Evolutionary conservation across 2,888 invertebrate genomes (phyloP).

Genomic region (Cheilosia grossa): DNA sequence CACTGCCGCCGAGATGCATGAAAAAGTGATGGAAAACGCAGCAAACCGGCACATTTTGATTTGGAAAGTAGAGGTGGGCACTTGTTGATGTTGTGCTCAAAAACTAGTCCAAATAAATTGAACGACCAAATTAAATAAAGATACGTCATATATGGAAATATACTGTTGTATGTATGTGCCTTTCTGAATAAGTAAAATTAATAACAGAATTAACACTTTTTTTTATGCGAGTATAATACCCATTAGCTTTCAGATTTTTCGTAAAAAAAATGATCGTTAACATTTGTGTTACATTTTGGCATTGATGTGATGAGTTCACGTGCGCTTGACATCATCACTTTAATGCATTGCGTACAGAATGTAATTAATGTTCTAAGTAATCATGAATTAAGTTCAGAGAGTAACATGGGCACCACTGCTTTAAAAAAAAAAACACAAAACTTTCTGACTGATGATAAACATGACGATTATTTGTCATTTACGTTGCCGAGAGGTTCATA

Average conservation of each 20-base stretch:
- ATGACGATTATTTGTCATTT: constrained; percentile 22
- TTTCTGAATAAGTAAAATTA: neutral
- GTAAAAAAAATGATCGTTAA: neutral
- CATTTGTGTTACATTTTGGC: constrained; percentile 53
- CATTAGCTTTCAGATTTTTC: neutral
- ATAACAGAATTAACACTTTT: constrained; percentile 20
- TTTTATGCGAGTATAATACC: constrained; percentile 12
- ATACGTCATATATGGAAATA: too few relatives aligned
- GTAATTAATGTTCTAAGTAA: constrained; percentile 48
- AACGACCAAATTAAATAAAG: too few relatives aligned
- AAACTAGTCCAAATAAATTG: too few relatives aligned
- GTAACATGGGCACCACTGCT: constrained; percentile 39
- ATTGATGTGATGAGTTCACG: constrained; percentile 48
- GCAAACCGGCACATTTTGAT: too few relatives aligned
- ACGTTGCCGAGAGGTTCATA: neutral
- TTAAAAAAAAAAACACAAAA: neutral
- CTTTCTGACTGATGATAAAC: constrained; percentile 24
- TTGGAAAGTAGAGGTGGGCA: too few relatives aligned
- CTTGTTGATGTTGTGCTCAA: too few relatives aligned
- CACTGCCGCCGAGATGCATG: too few relatives aligned
- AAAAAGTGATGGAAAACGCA: too few relatives aligned
- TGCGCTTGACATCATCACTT: constrained; percentile 61
- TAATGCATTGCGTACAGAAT: constrained; percentile 57
- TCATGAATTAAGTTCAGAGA: constrained; percentile 54
- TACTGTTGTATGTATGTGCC: too few relatives aligned